phyloP scores from a whole-genome alignment of 2,797 vertebrate genomes.

The Siniperca scherzeri region DNA sequence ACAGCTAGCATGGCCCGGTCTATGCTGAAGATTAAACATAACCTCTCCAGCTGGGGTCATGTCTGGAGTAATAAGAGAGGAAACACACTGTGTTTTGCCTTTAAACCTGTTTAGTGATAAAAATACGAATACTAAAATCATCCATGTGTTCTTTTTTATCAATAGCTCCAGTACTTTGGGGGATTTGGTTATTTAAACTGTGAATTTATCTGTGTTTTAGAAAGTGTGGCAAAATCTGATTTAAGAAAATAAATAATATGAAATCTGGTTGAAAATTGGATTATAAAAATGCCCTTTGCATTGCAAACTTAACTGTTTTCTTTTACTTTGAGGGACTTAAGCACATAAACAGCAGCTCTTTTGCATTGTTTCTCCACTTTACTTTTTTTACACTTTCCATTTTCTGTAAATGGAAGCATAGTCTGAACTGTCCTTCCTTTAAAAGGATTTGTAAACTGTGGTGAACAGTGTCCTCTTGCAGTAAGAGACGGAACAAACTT shows the following conservation, averaged over 20 bases:
- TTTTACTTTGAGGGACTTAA: conserved; percentile 11
- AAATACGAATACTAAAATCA: conserved; percentile 1
- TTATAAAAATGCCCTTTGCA: conserved; percentile 9
- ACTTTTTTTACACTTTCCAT: no score
- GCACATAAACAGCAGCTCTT: conserved; percentile 7
- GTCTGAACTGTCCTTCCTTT: conserved; percentile 29
- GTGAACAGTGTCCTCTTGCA: conserved; percentile 16
- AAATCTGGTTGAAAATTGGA: not conserved
- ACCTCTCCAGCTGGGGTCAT: conserved; percentile 27
- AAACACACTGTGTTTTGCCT: not conserved
- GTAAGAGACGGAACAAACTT: not conserved
- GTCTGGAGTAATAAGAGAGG: conserved; percentile 18
- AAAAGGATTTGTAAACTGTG: conserved; percentile 28
- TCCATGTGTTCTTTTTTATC: not conserved
- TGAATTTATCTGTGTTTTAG: not conserved
- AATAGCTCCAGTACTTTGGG: not conserved
- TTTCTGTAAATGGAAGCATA: conserved; percentile 18
- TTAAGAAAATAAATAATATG: not conserved
- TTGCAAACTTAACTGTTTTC: not conserved
- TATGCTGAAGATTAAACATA: conserved; percentile 45
- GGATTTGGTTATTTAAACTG: not conserved
- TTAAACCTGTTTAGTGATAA: not conserved
- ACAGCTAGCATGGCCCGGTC: not conserved
- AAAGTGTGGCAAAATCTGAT: not conserved
- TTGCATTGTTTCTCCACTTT: conserved; percentile 19